Base-by-base conservation (phyloP, 1,140 invertebrate species). In the Lepidotrigona ventralis region DNA sequence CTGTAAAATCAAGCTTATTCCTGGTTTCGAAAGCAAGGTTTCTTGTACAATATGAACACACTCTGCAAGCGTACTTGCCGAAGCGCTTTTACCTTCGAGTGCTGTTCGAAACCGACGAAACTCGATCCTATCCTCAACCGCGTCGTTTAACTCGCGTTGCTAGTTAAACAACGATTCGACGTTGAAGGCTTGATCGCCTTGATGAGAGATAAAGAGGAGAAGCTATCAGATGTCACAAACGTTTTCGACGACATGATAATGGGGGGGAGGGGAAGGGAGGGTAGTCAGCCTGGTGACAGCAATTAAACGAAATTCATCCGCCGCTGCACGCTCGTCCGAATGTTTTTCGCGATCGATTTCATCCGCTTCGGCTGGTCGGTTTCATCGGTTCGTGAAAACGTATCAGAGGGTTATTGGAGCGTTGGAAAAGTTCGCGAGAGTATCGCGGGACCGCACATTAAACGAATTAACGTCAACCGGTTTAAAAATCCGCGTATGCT, bases 221-320 rank as follows among this genome's bases (percentile, higher is more conserved):
- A 46, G 39, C 39, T 46, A 46, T 46, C 39, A 8, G 39, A 46
- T 46, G 0, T 58, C n/a, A 53, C 23, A 46, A 82, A 76, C 56
- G 63, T 76, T 46, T 46, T 76, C 33, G 9, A 17, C n/a, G 80
- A 8, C 58, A 33, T 39, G 21, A 23, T 21, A 0, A 17, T 19
- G 80, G 77, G 39, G 54, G 29, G 11, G 14, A 29, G 8, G 39
- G 39, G 39, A 0, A 8, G 6, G 39, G 39, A 39, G 2, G 39
- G 39, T 8, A 46, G 8, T 8, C 39, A 54, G 54, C 54, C 39
- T 46, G 51, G 3, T 54, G 79, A 81, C 71, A 81, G 70, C 70
- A 82, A 82, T 77, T 82, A 69, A 76, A 26, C 33, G 73, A n/a
- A 51, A 60, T n/a, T 74, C 29, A 15, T 1, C 8, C 15, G n/a